Evolutionary conservation across 2,888 invertebrate species (phyloP).

Genomic region (Nomada lathburiana): DNA sequence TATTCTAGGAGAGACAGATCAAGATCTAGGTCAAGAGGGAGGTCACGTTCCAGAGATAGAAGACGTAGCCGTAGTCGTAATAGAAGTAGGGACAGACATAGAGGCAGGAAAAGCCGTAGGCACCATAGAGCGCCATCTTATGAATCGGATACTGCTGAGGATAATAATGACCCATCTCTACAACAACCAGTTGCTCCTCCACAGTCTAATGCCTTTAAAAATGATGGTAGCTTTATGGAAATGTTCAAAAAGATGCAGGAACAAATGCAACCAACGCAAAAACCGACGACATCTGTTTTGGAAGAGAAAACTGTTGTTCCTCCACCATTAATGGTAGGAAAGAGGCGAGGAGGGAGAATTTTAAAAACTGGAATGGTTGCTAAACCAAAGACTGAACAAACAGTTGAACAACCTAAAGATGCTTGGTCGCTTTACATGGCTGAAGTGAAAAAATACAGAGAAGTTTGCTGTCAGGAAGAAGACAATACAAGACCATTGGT

Average conservation of each 20-base stretch:
- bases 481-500: conserved; percentile 95
- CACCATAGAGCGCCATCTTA: conserved; percentile 76
- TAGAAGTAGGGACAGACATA: conserved; percentile 78
- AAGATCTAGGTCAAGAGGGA: conserved; percentile 72
- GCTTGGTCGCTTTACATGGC: conserved; percentile 97
- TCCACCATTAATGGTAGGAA: conserved; percentile 89
- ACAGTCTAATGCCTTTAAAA: conserved; percentile 90
- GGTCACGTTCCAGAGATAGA: conserved; percentile 77
- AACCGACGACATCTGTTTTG: conserved; percentile 80
- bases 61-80: conserved; percentile 79
- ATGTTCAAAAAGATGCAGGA: conserved; percentile 96
- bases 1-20: conserved; percentile 70
- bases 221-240: conserved; percentile 96
- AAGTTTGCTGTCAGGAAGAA: conserved; percentile 96
- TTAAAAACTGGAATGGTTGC: conserved; percentile 96
- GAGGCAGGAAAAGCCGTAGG: conserved; percentile 74
- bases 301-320: conserved; percentile 85
- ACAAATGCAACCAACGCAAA: conserved; percentile 80
- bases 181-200: conserved; percentile 77
- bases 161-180: conserved; percentile 57
- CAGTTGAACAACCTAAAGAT: conserved; percentile 90
- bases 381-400: conserved; percentile 90
- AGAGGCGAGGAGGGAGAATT: conserved; percentile 93
- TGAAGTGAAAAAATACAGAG: conserved; percentile 96
- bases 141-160: conserved; percentile 79